Conservation (phyloP, 2,797 vertebrate species). For the Acanthurus lineatus region DNA sequence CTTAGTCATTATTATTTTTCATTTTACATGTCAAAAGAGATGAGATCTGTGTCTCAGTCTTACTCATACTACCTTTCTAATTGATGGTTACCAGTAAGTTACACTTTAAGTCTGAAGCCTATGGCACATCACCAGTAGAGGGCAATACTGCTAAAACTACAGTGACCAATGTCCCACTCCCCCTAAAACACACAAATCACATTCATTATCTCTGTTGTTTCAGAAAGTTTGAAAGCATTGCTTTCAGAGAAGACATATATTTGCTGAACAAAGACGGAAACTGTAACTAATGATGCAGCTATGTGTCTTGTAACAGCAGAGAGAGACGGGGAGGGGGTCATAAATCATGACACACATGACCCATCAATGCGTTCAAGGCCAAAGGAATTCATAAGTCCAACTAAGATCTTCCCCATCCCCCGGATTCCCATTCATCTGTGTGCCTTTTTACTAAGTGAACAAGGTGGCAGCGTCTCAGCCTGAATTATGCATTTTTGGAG, state of each 20-base stretch:
- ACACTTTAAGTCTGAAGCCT: conserved; percentile 9
- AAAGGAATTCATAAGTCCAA: conserved; percentile 49
- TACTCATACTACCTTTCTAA: not conserved
- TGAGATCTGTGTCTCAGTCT: not conserved
- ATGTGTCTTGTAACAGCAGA: conserved; percentile 53
- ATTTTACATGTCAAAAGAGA: not conserved
- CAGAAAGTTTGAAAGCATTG: conserved; percentile 31
- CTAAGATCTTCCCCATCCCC: conserved; percentile 35
- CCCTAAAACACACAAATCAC: conserved; percentile 55
- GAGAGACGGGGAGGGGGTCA: conserved; percentile 11
- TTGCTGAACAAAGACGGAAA: conserved; percentile 45
- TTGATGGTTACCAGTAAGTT: conserved; percentile 16
- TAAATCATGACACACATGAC: conserved; percentile 59
- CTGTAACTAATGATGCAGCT: conserved; percentile 37
- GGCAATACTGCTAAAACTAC: conserved; percentile 77
- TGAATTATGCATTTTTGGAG: conserved; percentile 59
- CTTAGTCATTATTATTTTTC: not conserved
- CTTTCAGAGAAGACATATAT: conserved; percentile 54
- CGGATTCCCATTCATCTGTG: conserved; percentile 41
- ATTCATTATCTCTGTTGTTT: conserved; percentile 49
- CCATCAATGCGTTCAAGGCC: conserved; percentile 44
- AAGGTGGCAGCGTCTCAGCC: conserved; percentile 33
- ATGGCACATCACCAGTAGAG: conserved; percentile 80
- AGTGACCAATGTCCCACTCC: conserved; percentile 32
- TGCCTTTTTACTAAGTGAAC: conserved; percentile 51